Percentiles rank a stretch among this genome's conserved stretches.
Conservation (phyloP, 35 echinoderm and acorn worm species). For the Ophioderma brevispina region DNA sequence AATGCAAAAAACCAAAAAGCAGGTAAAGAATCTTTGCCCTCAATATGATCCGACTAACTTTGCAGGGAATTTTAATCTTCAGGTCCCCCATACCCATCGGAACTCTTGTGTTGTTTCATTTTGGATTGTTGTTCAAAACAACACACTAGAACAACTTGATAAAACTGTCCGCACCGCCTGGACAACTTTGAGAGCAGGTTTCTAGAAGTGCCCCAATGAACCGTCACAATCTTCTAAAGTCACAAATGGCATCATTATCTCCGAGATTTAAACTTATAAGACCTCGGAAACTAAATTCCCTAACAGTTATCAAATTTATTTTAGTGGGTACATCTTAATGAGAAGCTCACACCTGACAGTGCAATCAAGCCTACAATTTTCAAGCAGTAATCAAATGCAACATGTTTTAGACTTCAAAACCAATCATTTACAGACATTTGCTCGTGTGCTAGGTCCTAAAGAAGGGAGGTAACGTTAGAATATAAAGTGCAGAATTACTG, state of each 20-base stretch:
- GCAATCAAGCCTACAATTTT: background rate
- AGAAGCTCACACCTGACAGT: constrained; percentile 1
- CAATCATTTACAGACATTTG: background rate
- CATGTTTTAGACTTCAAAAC: background rate
- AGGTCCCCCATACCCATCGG: background rate
- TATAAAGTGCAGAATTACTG: background rate
- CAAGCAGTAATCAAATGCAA: background rate
- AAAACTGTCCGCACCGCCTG: background rate
- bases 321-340: background rate
- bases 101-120: background rate
- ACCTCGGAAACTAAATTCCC: background rate
- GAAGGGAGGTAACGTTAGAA: background rate
- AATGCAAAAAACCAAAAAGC: background rate
- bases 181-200: background rate
- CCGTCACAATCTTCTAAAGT: background rate
- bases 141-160: background rate
- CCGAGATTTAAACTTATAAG: background rate
- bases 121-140: background rate
- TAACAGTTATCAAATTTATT: background rate
- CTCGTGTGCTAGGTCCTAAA: background rate
- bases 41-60: constrained; percentile 4
- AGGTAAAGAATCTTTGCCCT: background rate
- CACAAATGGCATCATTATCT: background rate
- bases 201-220: background rate
- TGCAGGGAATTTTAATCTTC: background rate